Base-by-base conservation (phyloP, 37 sponge, comb jelly and placozoan genomes). In the Ianthella basta region DNA sequence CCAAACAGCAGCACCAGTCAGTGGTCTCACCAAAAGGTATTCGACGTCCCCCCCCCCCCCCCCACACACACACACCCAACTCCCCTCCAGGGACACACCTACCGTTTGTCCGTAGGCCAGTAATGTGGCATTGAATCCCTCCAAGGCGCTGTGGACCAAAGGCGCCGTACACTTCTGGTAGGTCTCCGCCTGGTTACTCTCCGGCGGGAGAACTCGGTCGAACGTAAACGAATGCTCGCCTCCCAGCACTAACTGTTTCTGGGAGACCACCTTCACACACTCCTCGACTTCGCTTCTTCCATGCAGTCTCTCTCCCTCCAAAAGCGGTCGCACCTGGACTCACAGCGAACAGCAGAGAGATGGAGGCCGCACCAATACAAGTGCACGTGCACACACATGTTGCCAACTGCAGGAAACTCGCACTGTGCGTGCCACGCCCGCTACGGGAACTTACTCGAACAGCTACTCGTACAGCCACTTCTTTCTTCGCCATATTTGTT, bases 21-120 rank as follows among this genome's bases (percentile, higher is more conserved):
- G 50, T n/a, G n/a, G n/a, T n/a, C 50, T 44, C 50, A 10, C 50
- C 50, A 44, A 3, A n/a, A n/a, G n/a, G n/a, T n/a, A n/a, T n/a
- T n/a, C n/a, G n/a, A 44, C 8, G 50, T 44, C 50, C 50, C 8
- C 50, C 50, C 50, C 50, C 50, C 8, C 50, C 50, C 50, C 50
- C 50, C 50, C 50, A 44, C 8, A 8, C 50, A 44, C 50, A 44
- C 50, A 44, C 50, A 44, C 50, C 3, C 50, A 44, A 44, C 50
- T 10, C 50, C 50, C 3, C 50, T n/a, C n/a, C n/a, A n/a, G n/a
- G n/a, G n/a, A n/a, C 50, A 44, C 50, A 44, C 39, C 3, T 33
- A 83, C 90, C 30, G 92, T 91, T 38, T 91, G 92, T 53, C 92
- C 92, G 55, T 91, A 91, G 60, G 92, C 92, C 80, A 91, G 84